Evolutionary conservation across 1,140 invertebrate species (phyloP).

Genomic region (Drosophila eugracilis): DNA sequence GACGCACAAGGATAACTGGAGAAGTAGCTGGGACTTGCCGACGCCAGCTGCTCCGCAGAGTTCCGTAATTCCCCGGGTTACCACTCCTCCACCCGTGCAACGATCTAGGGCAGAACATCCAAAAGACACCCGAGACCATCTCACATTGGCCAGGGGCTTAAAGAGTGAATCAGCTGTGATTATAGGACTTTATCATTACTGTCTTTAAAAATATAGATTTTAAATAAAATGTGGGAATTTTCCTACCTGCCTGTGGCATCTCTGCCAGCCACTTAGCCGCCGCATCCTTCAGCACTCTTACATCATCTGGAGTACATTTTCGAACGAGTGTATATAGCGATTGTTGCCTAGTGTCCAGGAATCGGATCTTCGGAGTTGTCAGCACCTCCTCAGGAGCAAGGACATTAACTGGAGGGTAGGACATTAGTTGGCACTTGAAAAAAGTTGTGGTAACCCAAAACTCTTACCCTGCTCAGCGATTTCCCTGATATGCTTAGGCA

Average conservation of each 20-base stretch:
- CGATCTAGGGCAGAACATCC: constrained; percentile 88
- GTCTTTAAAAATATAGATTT: too few species aligned
- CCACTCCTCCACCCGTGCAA: constrained; percentile 90
- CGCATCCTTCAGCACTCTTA: constrained; percentile 70
- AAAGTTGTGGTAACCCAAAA: neutral
- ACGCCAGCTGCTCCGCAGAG: constrained; percentile 92
- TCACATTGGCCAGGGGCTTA: constrained; percentile 51
- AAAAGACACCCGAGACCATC: constrained; percentile 85
- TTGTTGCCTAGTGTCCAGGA: constrained; percentile 55
- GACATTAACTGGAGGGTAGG: constrained; percentile 56
- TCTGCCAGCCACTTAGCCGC: constrained; percentile 74
- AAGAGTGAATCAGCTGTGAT: constrained; percentile 56
- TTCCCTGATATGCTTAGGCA: constrained; percentile 54
- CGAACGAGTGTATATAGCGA: constrained; percentile 44
- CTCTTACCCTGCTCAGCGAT: constrained; percentile 58
- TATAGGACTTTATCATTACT: neutral
- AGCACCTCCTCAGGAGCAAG: constrained; percentile 59
- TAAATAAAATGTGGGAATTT: neutral
- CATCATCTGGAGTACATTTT: constrained; percentile 69
- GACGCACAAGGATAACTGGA: constrained; percentile 88
- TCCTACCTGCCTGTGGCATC: constrained; percentile 48
- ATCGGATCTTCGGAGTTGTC: constrained; percentile 52
- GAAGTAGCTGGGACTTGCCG: constrained; percentile 94
- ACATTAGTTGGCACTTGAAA: constrained; percentile 34
- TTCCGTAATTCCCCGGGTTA: constrained; percentile 91